Conservation (phyloP, 1,140 invertebrate genomes). For the Oedothorax gibbosus region DNA sequence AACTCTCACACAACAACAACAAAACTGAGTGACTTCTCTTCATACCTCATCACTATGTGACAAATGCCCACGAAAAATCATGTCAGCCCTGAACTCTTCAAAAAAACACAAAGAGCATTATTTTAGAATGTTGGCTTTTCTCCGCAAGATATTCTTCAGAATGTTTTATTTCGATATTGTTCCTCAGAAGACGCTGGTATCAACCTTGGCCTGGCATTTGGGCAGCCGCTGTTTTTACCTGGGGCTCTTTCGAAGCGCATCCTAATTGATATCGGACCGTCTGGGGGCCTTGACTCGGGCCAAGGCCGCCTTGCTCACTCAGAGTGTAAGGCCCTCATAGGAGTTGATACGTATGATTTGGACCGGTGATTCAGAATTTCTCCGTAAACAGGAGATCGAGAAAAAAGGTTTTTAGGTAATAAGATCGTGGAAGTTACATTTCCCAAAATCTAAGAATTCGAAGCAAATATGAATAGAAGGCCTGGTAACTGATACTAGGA, state of each 20-base stretch:
- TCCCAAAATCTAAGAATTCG: too few relatives aligned
- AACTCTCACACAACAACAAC: too few relatives aligned
- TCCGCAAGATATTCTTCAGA: neutral
- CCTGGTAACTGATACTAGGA: too few relatives aligned
- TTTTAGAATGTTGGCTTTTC: neutral
- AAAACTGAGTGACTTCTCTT: too few relatives aligned
- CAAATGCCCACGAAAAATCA: conserved; percentile 31
- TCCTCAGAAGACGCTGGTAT: neutral
- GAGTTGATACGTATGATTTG: neutral
- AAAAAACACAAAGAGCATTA: conserved; percentile 2
- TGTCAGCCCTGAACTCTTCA: conserved; percentile 32
- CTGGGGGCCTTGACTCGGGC: conserved; percentile 39
- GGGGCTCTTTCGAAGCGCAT: conserved; percentile 37
- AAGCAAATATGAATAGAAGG: too few relatives aligned
- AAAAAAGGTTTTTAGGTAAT: too few relatives aligned
- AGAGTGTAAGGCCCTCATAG: too few relatives aligned
- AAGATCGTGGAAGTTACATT: too few relatives aligned
- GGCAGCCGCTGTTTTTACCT: conserved; percentile 28
- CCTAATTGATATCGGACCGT: conserved; percentile 44
- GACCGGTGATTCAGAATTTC: conserved; percentile 7
- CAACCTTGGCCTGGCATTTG: conserved; percentile 32
- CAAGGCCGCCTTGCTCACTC: conserved; percentile 22
- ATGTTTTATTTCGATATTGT: conserved; percentile 2
- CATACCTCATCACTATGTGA: neutral
- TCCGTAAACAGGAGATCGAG: too few relatives aligned